Evolutionary conservation across 2,888 invertebrate species (phyloP).

Genomic region (Resseliella maxima): DNA sequence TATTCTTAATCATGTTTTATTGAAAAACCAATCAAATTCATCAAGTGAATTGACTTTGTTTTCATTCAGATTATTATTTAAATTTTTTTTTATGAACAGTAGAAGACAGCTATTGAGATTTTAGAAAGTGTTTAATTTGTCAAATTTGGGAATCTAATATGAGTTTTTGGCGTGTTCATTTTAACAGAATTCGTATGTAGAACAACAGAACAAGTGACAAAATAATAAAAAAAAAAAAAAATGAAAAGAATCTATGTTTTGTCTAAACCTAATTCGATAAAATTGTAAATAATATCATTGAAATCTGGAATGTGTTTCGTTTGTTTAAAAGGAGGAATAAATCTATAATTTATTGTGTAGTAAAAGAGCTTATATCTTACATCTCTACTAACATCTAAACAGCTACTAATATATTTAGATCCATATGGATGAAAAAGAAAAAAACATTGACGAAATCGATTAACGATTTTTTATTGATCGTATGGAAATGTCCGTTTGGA

Average conservation of each 20-base stretch:
- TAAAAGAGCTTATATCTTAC: background rate
- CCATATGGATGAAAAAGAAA: background rate
- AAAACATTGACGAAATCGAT: background rate
- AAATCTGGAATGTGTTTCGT: background rate
- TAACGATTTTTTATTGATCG: background rate
- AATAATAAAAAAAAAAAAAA: too few species aligned
- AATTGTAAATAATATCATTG: conserved; percentile 44
- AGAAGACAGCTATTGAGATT: background rate
- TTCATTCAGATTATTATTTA: background rate
- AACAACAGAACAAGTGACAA: background rate
- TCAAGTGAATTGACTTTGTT: too few species aligned
- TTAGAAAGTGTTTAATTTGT: background rate
- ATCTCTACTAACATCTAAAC: conserved; percentile 20
- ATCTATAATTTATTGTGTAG: background rate
- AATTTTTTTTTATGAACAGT: background rate
- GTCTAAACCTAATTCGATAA: background rate
- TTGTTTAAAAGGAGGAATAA: background rate
- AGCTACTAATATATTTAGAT: conserved; percentile 45
- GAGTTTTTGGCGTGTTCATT: conserved; percentile 26
- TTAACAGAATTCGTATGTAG: background rate
- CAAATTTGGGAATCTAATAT: background rate
- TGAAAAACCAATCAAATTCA: background rate
- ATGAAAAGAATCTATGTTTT: too few species aligned
- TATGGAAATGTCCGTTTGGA: background rate
- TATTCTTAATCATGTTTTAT: background rate